Conservation (phyloP, 1,140 invertebrate genomes). For the Apis cerana region DNA sequence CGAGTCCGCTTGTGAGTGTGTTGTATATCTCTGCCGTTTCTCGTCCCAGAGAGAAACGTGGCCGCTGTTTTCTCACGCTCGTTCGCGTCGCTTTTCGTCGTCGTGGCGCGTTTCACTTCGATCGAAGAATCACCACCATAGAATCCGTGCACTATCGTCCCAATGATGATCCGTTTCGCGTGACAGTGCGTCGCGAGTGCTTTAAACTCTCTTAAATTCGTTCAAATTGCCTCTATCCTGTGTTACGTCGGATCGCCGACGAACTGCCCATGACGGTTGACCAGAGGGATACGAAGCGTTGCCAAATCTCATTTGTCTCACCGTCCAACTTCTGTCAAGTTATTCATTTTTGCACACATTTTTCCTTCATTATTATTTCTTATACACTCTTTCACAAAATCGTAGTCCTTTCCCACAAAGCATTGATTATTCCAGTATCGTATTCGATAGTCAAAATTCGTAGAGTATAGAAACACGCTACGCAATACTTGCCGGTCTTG, state of each 20-base stretch:
- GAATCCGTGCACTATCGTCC: slow-evolving; percentile 13
- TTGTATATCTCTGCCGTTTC: slow-evolving; percentile 18
- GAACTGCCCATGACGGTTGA: slow-evolving; percentile 62
- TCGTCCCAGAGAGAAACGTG: slow-evolving; percentile 8
- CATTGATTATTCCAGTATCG: background rate
- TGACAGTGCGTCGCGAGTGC: slow-evolving; percentile 5
- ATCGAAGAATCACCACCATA: background rate
- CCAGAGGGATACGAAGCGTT: slow-evolving; percentile 49
- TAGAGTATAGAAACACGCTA: background rate
- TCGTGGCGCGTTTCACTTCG: slow-evolving; percentile 2
- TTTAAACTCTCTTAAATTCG: slow-evolving; percentile 64
- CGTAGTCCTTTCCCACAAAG: too few relatives aligned
- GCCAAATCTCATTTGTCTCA: slow-evolving; percentile 56
- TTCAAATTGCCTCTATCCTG: slow-evolving; percentile 71
- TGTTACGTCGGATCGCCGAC: slow-evolving; percentile 68
- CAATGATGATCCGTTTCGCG: slow-evolving; percentile 25
- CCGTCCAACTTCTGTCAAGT: background rate
- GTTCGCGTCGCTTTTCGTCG: slow-evolving; percentile 33
- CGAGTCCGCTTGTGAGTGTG: background rate
- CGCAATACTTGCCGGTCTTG: slow-evolving; percentile 1
- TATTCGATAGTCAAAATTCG: background rate
- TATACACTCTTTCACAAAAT: background rate
- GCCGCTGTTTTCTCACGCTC: slow-evolving; percentile 34
- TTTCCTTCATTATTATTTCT: too few relatives aligned
- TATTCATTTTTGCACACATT: too few relatives aligned